Percentiles rank a stretch among this genome's conserved stretches.
These are phyloP conservation scores for Hydractinia symbiolongicarpus DNA, from an alignment of 30 jellyfish, hydroid and myxozoan species.

Conservation along the genomic window DNA sequence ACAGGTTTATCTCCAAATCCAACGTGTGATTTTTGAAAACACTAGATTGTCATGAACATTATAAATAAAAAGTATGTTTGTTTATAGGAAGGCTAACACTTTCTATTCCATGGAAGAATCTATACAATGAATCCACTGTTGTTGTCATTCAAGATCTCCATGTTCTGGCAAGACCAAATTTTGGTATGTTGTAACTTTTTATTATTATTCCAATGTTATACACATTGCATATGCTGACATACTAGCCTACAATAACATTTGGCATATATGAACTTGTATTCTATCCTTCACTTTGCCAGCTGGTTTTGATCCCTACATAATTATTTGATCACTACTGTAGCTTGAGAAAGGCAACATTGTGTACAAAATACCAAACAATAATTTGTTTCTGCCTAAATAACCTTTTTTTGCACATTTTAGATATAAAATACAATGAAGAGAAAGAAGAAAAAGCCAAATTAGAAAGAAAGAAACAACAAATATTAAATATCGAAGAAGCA, in stretches of 20 bases:
- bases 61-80: not conserved
- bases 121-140: conserved; percentile 77
- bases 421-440: conserved; percentile 57
- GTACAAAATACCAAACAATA: not conserved
- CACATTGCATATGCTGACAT: not conserved
- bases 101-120: conserved; percentile 83
- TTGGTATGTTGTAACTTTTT: conserved; percentile 32
- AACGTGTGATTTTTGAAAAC: too few species aligned
- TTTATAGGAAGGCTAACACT: conserved; percentile 61
- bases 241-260: too few species aligned
- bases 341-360: too few species aligned
- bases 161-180: conserved; percentile 81
- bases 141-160: conserved; percentile 65
- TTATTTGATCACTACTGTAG: too few species aligned
- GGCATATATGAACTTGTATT: too few species aligned
- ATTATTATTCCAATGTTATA: not conserved
- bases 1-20: too few species aligned
- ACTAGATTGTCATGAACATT: too few species aligned
- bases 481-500: conserved; percentile 85
- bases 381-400: not conserved
- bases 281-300: too few species aligned
- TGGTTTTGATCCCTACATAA: too few species aligned
- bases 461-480: conserved; percentile 65
- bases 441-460: conserved; percentile 51
- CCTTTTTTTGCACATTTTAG: conserved; percentile 25